Conservation (phyloP, 2,888 invertebrate species). For the Entomobrya multifasciata region DNA sequence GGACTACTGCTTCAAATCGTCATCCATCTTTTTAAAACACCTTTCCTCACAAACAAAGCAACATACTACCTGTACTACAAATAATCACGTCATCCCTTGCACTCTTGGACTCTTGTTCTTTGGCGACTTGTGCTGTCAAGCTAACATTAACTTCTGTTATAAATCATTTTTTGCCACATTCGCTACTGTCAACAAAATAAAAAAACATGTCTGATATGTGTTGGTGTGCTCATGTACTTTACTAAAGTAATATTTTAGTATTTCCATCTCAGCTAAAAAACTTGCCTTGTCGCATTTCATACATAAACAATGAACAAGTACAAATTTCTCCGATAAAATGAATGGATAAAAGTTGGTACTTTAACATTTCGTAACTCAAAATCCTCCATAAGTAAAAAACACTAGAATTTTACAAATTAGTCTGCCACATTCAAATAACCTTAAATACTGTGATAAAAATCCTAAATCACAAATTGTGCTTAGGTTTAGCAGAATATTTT, state of each 20-base stretch:
- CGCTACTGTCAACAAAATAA: constrained; percentile 55
- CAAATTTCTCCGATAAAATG: constrained; percentile 43
- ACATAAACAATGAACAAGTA: neutral
- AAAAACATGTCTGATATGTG: constrained; percentile 44
- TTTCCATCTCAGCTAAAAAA: neutral
- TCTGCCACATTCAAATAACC: constrained; percentile 5
- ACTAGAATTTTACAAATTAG: constrained; percentile 52
- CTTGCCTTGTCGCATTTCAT: neutral
- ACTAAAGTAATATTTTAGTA: neutral
- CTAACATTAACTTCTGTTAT: constrained; percentile 42
- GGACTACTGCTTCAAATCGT: constrained; percentile 9
- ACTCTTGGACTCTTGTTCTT: constrained; percentile 48
- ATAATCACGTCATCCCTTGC: constrained; percentile 13
- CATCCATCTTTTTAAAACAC: neutral
- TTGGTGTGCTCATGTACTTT: neutral
- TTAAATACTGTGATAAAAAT: no score
- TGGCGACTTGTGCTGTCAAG: constrained; percentile 50
- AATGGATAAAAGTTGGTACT: constrained; percentile 36
- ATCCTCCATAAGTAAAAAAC: constrained; percentile 39
- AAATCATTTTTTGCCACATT: constrained; percentile 54
- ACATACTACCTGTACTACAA: neutral
- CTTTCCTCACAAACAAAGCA: no score
- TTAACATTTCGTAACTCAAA: constrained; percentile 59
- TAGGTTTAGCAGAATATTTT: constrained; percentile 52
- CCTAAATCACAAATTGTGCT: constrained; percentile 29